Percentiles rank a stretch among this genome's conserved stretches.
These are phyloP conservation scores for Podiceps cristatus DNA, from an alignment of 2,113 vertebrate species.

Conservation along the genomic window DNA sequence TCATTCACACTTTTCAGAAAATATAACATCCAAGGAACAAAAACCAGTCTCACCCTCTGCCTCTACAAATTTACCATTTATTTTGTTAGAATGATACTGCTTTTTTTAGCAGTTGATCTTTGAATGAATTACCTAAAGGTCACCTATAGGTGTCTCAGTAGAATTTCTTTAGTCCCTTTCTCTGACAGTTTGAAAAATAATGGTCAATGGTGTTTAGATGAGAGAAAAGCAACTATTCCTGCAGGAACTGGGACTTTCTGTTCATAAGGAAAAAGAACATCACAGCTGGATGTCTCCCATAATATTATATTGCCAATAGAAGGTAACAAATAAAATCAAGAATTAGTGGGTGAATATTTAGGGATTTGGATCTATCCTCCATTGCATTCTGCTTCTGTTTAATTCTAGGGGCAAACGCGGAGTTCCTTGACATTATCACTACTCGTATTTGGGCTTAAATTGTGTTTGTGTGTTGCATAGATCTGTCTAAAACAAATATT, in stretches of 20 bases:
- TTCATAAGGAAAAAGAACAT: neutral
- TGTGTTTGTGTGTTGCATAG: neutral
- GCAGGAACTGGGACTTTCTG: neutral
- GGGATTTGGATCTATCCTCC: neutral
- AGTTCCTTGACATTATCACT: neutral
- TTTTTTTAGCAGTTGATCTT: neutral
- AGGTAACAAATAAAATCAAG: neutral
- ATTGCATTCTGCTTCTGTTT: neutral
- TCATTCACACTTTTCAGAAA: neutral
- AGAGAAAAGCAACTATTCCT: neutral
- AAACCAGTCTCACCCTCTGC: neutral
- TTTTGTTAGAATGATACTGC: neutral
- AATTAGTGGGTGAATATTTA: neutral
- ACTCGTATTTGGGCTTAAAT: neutral
- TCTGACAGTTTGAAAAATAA: constrained; percentile 14
- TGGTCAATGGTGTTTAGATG: neutral
- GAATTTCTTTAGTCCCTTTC: neutral
- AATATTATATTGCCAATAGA: neutral
- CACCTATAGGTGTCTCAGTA: neutral
- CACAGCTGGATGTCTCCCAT: neutral
- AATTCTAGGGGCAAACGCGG: neutral
- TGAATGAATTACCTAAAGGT: neutral
- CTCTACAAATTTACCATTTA: neutral
- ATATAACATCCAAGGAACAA: neutral
- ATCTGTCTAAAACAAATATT: neutral